Conservation (phyloP, 2,113 vertebrate genomes). For the Telmatochromis sp. region DNA sequence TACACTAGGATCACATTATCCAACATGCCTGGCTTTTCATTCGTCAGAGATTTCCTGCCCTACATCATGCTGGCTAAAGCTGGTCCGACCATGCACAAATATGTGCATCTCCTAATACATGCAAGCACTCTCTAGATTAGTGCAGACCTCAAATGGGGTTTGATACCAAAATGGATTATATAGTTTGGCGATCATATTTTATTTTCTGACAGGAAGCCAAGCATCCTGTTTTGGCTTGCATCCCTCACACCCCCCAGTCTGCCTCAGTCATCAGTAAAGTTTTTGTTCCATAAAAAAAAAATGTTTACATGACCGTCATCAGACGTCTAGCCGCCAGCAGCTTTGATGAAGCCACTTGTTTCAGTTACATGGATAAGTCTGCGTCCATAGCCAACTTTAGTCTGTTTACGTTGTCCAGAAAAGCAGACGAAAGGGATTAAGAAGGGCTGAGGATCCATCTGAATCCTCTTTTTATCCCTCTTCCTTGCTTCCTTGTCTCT, state of each 20-base stretch:
- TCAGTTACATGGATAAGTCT: neutral
- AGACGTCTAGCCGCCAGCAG: neutral
- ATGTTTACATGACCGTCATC: neutral
- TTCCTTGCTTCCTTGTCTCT: neutral
- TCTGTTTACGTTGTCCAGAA: conserved; percentile 44
- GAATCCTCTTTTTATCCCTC: conserved; percentile 24
- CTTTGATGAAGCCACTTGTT: neutral
- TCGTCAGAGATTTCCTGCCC: neutral
- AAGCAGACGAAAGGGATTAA: conserved; percentile 35
- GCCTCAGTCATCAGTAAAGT: neutral
- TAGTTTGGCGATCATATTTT: conserved; percentile 11
- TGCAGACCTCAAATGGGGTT: conserved; percentile 11
- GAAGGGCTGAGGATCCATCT: conserved; percentile 19
- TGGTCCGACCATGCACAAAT: neutral
- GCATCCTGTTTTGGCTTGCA: neutral
- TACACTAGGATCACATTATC: neutral
- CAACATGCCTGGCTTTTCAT: neutral
- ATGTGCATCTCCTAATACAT: neutral
- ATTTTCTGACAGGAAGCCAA: neutral
- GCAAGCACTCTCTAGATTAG: conserved; percentile 41
- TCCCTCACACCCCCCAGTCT: neutral
- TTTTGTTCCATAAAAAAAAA: neutral
- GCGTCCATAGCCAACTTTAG: conserved; percentile 1
- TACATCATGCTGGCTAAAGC: neutral
- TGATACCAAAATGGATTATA: conserved; percentile 55